Base-by-base conservation (phyloP, 2,888 invertebrate species). In the Bombylius discolor region DNA sequence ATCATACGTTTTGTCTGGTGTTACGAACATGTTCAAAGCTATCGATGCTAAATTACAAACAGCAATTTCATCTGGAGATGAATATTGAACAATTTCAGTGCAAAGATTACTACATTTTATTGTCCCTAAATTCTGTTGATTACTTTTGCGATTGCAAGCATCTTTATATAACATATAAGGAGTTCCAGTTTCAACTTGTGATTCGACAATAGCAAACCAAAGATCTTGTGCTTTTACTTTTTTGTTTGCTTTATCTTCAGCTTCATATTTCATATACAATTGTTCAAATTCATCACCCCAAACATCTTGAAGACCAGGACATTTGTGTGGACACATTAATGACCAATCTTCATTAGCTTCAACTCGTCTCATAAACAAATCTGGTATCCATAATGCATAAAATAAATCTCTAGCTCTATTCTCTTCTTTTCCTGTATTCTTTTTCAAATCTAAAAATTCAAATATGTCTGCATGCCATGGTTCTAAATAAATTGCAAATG, bases 391-490 rank as follows among this genome's bases (percentile, higher is more conserved):
- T 36, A 99, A 72, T 0, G 91, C 98, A 72, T 92, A 97, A 73
- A 98, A 99, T 45, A 99, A 76, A 74, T 99, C 98, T 54, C 98
- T 80, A 0, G 98, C 97, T 49, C 98, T 79, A 45, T 85, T 79
- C 73, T 98, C 97, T 70, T 98, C 98, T 68, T 92, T 92, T 0
- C 98, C 88, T 1, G 92, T 95, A 70, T 98, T 99, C 71, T 96
- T 97, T 68, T 88, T 92, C 52, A 97, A 77, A 69, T 97, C 90
- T 52, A 99, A 76, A 75, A 97, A 99, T 58, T 94, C 94, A 70
- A 96, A 92, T 58, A 99, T 79, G 72, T 99, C 98, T 0, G 93
- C 87, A 76, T 99, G 99, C 99, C 99, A 99, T 0, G 99, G 99
- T 73, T 99, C 99, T 53, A 99, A 75, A 69, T 99, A 99, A 59